Conservation (phyloP, 2,113 vertebrate genomes). For the Ascaphus truei region DNA sequence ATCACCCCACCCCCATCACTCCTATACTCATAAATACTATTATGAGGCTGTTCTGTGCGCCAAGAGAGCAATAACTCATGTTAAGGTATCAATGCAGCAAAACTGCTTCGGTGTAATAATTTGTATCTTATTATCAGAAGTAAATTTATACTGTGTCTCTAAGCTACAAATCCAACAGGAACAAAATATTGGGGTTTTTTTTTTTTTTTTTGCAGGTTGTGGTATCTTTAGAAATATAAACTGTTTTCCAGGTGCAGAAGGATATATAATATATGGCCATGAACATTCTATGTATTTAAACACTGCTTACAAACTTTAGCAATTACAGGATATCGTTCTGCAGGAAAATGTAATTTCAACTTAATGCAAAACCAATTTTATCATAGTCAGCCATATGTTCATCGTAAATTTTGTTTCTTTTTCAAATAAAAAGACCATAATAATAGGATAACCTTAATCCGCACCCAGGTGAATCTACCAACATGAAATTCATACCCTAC, state of each 20-base stretch:
- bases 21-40: neutral
- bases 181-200: too few species aligned
- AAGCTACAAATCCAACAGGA: too few species aligned
- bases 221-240: neutral
- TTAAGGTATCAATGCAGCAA: neutral
- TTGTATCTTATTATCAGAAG: too few species aligned
- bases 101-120: too few species aligned
- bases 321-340: slow-evolving; percentile 27
- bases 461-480: slow-evolving; percentile 22
- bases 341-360: slow-evolving; percentile 32
- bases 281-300: neutral
- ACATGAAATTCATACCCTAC: slow-evolving; percentile 28
- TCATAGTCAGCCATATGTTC: slow-evolving; percentile 36
- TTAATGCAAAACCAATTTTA: slow-evolving; percentile 28
- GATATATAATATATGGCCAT: neutral
- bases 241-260: neutral
- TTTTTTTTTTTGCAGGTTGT: neutral
- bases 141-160: too few species aligned
- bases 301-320: slow-evolving; percentile 22
- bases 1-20: neutral
- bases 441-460: slow-evolving; percentile 34
- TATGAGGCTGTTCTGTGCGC: neutral
- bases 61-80: neutral
- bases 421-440: slow-evolving; percentile 13
- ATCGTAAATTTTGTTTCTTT: slow-evolving; percentile 27